Conservation (phyloP, 1,140 invertebrate species). For the Orchesella cincta region DNA sequence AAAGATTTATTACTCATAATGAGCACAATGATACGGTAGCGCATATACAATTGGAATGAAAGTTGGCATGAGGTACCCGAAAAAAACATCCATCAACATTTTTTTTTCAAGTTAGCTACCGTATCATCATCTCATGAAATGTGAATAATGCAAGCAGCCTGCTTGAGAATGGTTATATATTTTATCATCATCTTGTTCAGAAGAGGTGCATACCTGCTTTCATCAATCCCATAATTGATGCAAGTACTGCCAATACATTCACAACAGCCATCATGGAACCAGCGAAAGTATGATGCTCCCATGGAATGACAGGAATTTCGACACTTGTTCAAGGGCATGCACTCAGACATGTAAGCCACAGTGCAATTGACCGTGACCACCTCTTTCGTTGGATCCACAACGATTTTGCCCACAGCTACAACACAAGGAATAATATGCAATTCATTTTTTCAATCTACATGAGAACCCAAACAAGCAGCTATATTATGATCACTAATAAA, state of each 20-base stretch:
- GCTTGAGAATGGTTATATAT: background rate
- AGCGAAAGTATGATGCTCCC: constrained; percentile 74
- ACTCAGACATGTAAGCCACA: constrained; percentile 87
- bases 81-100: no score
- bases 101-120: no score
- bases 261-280: constrained; percentile 95
- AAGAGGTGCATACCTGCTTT: constrained; percentile 76
- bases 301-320: constrained; percentile 74
- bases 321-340: constrained; percentile 86
- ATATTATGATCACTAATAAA: no score
- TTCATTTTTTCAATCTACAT: background rate
- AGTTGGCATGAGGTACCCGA: no score
- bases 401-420: constrained; percentile 45
- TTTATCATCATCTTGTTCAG: background rate
- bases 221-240: constrained; percentile 88
- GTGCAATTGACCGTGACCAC: constrained; percentile 80
- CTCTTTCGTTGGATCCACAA: constrained; percentile 60
- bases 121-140: background rate
- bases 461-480: no score
- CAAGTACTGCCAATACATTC: constrained; percentile 88
- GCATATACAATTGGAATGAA: no score
- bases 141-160: background rate
- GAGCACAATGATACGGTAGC: no score
- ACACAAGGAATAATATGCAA: background rate
- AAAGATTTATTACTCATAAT: no score